Percentiles rank a stretch among this genome's conserved stretches.
These are phyloP conservation scores for Uloborus diversus DNA, from an alignment of 1,140 invertebrate genomes.

Conservation along the genomic window DNA sequence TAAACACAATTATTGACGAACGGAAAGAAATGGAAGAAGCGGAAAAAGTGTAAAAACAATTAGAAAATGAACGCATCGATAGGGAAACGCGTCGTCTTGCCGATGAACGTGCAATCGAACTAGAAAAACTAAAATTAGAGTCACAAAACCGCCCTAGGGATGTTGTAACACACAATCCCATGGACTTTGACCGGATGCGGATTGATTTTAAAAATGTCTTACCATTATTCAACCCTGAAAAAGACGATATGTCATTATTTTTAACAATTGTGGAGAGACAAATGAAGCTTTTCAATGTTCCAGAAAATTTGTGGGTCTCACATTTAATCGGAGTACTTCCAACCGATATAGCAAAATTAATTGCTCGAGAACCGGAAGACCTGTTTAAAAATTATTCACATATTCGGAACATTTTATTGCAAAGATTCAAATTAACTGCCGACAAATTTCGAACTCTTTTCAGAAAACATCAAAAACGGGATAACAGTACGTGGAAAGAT, in stretches of 20 bases:
- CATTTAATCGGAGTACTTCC: neutral
- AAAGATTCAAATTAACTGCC: slow-evolving; percentile 5
- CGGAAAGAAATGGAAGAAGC: too few relatives aligned
- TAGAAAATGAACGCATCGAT: too few relatives aligned
- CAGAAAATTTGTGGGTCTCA: neutral
- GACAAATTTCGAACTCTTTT: neutral
- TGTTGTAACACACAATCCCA: too few relatives aligned
- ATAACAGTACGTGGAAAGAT: slow-evolving; percentile 5
- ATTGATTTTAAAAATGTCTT: neutral
- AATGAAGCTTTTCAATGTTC: neutral
- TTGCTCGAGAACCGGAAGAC: neutral
- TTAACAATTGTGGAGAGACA: neutral
- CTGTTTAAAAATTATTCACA: neutral
- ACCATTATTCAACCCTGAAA: neutral
- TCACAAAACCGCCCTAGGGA: too few relatives aligned
- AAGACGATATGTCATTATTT: slow-evolving; percentile 3
- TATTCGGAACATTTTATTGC: neutral
- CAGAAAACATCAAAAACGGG: neutral
- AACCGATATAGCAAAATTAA: neutral
- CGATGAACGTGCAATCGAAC: too few relatives aligned
- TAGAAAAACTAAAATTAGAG: too few relatives aligned
- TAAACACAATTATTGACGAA: too few relatives aligned
- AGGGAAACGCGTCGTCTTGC: too few relatives aligned
- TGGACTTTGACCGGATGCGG: too few relatives aligned
- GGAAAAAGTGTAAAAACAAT: too few relatives aligned